phyloP scores from a whole-genome alignment of 2,113 vertebrate species.

The Alethe diademata region DNA sequence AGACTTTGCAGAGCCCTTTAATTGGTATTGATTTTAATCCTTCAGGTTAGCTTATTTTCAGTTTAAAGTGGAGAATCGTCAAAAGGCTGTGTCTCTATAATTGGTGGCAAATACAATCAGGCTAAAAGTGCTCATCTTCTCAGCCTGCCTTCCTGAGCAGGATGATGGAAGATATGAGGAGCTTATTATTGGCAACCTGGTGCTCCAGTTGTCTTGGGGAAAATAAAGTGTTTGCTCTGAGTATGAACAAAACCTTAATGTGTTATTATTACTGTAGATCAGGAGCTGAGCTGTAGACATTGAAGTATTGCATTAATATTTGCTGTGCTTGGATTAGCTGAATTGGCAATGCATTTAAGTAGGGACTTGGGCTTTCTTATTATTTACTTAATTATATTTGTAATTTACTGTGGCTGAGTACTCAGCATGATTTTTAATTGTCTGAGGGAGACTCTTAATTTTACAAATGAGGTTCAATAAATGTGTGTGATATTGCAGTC shows the following conservation, averaged over 20 bases:
- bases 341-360: slow-evolving; percentile 25
- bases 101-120: background rate
- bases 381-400: slow-evolving; percentile 59
- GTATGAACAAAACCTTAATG: slow-evolving; percentile 5
- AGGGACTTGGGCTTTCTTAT: slow-evolving; percentile 26
- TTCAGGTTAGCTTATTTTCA: background rate
- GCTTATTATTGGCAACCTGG: slow-evolving; percentile 25
- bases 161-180: background rate
- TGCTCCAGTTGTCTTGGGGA: slow-evolving; percentile 23
- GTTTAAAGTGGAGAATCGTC: background rate
- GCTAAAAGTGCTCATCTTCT: background rate
- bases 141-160: background rate
- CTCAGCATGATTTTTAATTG: slow-evolving; percentile 58
- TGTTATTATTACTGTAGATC: slow-evolving; percentile 23
- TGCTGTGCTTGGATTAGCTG: slow-evolving; percentile 25
- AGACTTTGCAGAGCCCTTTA: background rate
- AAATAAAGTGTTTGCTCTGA: slow-evolving; percentile 1
- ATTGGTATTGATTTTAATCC: background rate
- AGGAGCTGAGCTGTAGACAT: slow-evolving; percentile 1
- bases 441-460: slow-evolving; percentile 28
- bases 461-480: slow-evolving; percentile 29
- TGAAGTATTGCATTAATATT: slow-evolving; percentile 61
- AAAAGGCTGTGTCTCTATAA: background rate
- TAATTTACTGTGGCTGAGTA: slow-evolving; percentile 37
- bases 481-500: background rate